phyloP scores from a whole-genome alignment of 2,888 invertebrate genomes.

The Sussaba pulchella region DNA sequence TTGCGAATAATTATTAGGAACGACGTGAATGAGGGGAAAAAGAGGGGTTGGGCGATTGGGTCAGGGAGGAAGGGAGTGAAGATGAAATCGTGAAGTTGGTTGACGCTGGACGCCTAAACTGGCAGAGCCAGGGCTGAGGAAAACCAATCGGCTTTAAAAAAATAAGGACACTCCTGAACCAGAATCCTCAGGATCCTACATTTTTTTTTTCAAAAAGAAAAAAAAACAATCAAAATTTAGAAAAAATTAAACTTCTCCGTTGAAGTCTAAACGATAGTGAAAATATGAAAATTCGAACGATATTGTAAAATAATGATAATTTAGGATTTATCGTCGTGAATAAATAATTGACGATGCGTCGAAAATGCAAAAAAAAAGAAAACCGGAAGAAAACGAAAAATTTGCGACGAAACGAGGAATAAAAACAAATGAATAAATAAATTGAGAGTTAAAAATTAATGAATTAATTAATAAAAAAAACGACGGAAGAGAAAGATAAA shows the following conservation, averaged over 20 bases:
- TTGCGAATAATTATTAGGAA: constrained; percentile 1
- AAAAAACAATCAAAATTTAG: neutral
- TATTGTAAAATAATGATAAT: constrained; percentile 28
- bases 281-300: constrained; percentile 23
- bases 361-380: neutral
- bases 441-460: constrained; percentile 37
- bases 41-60: neutral
- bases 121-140: constrained; percentile 14
- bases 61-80: neutral
- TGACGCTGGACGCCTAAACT: constrained; percentile 50
- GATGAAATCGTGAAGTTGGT: constrained; percentile 26
- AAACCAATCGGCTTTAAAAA: neutral
- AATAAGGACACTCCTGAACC: neutral
- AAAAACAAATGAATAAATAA: constrained; percentile 25
- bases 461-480: constrained; percentile 36
- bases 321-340: constrained; percentile 45
- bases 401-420: neutral
- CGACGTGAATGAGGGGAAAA: constrained; percentile 1
- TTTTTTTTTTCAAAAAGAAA: no score
- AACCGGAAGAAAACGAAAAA: neutral
- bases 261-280: no score
- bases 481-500: constrained; percentile 69
- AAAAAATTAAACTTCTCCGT: neutral
- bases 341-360: neutral
- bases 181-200: neutral